Evolutionary conservation across 2,113 vertebrate genomes (phyloP).

Genomic region (Pelodiscus sinensis): DNA sequence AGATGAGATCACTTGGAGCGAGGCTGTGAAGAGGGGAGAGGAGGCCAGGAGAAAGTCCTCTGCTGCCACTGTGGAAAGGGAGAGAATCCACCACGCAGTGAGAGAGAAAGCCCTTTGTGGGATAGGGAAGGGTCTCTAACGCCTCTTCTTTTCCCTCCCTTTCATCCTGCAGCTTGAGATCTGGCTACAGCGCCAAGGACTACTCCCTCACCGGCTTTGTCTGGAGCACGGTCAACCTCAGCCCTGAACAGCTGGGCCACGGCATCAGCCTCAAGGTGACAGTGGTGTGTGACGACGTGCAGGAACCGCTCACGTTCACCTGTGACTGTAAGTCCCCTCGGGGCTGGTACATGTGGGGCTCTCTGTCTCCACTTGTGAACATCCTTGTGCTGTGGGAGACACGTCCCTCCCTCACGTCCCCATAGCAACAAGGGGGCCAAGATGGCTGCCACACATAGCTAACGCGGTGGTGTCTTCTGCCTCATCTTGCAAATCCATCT

Average conservation of each 20-base stretch:
- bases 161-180: slow-evolving; percentile 82
- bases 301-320: slow-evolving; percentile 93
- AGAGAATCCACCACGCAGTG: background rate
- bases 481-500: background rate
- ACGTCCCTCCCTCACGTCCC: background rate
- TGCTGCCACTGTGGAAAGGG: background rate
- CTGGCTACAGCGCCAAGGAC: slow-evolving; percentile 77
- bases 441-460: background rate
- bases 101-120: background rate
- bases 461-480: background rate
- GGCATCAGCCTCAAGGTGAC: slow-evolving; percentile 92
- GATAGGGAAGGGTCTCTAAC: background rate
- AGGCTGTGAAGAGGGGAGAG: background rate
- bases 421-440: background rate
- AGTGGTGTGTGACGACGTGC: slow-evolving; percentile 83
- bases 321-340: slow-evolving; percentile 87
- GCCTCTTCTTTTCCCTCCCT: background rate
- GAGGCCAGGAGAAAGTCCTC: background rate
- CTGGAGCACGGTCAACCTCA: slow-evolving; percentile 86
- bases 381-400: background rate
- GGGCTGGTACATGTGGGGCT: accelerated
- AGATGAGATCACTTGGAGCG: background rate
- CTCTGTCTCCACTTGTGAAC: background rate
- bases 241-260: slow-evolving; percentile 86
- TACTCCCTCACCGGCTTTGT: slow-evolving; percentile 85